A percentile compares a stretch with the other conserved stretches of the same genome.
These are phyloP conservation scores for Premnoplex brunnescens DNA, from an alignment of 2,797 vertebrate species.

Conservation along the genomic window DNA sequence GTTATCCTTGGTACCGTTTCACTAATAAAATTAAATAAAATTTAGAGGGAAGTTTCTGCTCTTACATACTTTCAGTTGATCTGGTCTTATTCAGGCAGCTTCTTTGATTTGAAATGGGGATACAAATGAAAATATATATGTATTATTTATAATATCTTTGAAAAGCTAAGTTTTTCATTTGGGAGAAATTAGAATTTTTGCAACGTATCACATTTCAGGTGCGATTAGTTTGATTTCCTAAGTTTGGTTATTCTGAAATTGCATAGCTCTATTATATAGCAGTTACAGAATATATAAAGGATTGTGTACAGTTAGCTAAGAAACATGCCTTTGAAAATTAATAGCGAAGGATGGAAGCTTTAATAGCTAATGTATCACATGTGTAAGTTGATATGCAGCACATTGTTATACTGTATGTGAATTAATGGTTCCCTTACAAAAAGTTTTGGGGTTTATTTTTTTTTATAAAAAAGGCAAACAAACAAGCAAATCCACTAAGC, in stretches of 20 bases:
- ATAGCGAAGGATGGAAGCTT: background rate
- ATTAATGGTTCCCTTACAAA: background rate
- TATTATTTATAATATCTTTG: background rate
- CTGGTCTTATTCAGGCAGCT: slow-evolving; percentile 5
- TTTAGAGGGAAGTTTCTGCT: slow-evolving; percentile 75
- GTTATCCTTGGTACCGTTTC: slow-evolving; percentile 78
- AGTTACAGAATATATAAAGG: background rate
- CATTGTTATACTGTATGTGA: background rate
- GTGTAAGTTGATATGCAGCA: background rate
- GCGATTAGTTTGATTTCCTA: slow-evolving; percentile 29
- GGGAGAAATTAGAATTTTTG: background rate
- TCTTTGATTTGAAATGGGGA: background rate
- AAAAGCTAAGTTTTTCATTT: background rate
- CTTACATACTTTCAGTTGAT: slow-evolving; percentile 45
- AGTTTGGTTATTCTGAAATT: background rate
- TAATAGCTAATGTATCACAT: background rate
- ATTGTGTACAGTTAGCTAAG: background rate
- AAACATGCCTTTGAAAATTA: background rate
- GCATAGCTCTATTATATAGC: background rate
- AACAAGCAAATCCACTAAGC: background rate
- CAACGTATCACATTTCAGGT: slow-evolving; percentile 9
- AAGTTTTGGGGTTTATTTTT: background rate
- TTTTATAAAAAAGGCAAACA: background rate
- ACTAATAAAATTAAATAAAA: slow-evolving; percentile 78
- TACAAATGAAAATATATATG: background rate